Base-by-base conservation (phyloP, 2,888 invertebrate genomes). In the Ommatoiulus sabulosus region DNA sequence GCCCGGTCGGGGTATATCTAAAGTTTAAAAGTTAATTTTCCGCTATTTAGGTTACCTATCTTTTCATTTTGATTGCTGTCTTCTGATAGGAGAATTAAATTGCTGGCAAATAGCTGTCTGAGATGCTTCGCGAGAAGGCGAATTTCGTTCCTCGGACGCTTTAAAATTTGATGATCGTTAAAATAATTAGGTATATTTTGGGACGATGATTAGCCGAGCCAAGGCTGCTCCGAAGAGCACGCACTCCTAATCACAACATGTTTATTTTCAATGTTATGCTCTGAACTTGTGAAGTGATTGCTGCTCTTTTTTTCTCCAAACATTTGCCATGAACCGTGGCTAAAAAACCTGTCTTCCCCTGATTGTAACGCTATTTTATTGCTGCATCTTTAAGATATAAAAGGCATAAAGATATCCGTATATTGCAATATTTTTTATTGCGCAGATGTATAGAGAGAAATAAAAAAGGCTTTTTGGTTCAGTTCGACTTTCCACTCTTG, bases 261-360 rank as follows among this genome's bases (percentile, higher is more conserved):
- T 72, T 72, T 72, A 72, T 72, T 72, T 72, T 72, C 72, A 72
- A 72, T 72, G 72, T 72, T 72, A 72, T 72, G 72, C 24, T 24
- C 72, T 72, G 72, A 72, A 72, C 72, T 72, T 72, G 72, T 24
- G 24, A 72, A 72, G 72, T 72, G 72, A 72, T 72, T 72, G 72
- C 72, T 72, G 72, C 24, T 72, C 7, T 63, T 4, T 63, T 72
- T 72, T 72, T 72, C n/a, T 24, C 72, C 20, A 72, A n/a, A 24
- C 24, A 24, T 72, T 72, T 72, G 72, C 20, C 72, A 72, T 72
- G 72, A 72, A 72, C 72, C 72, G n/a, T 72, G 72, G 72, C 24
- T 72, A 24, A 72, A 72, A 72, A 72, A 72, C 72, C 72, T 24
- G 72, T 72, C 72, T 72, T 72, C 72, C 24, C 72, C 72, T 12